Evolutionary conservation across 2,888 invertebrate species (phyloP).

Genomic region (Lysandra coridon): DNA sequence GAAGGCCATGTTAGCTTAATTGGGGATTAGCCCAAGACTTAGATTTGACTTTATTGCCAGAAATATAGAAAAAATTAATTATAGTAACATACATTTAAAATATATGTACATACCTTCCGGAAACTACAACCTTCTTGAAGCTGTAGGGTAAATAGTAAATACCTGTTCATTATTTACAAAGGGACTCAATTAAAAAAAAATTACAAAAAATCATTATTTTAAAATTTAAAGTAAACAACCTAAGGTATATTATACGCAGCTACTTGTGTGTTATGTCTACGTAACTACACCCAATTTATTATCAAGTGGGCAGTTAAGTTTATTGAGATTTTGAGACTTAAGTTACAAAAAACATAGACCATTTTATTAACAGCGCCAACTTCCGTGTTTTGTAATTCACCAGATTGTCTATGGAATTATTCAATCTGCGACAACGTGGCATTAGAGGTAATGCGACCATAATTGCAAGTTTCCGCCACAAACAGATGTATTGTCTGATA

Average conservation of each 20-base stretch:
- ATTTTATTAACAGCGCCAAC: not conserved
- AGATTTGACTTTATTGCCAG: not conserved
- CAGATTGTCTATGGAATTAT: conserved; percentile 26
- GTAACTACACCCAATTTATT: not conserved
- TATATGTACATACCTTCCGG: too few species aligned
- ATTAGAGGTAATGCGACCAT: conserved; percentile 41
- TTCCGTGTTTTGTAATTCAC: conserved; percentile 21
- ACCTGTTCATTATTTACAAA: too few species aligned
- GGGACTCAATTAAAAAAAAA: not conserved
- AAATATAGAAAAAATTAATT: not conserved
- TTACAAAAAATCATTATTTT: not conserved
- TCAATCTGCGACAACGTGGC: conserved; percentile 29
- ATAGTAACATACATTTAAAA: too few species aligned
- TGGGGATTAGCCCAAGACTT: not conserved
- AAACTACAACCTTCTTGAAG: too few species aligned
- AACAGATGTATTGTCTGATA: conserved; percentile 49
- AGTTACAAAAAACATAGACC: not conserved
- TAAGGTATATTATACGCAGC: too few species aligned
- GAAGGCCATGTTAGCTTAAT: conserved; percentile 9
- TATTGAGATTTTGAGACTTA: not conserved
- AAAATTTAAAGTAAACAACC: not conserved
- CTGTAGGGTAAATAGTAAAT: too few species aligned
- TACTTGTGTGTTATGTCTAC: not conserved
- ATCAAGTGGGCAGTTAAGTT: not conserved
- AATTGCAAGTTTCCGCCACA: conserved; percentile 61